A percentile compares a stretch with the other conserved stretches of the same genome.
phyloP scores from a whole-genome alignment of 2,888 invertebrate genomes.

The Capitulum mitella region DNA sequence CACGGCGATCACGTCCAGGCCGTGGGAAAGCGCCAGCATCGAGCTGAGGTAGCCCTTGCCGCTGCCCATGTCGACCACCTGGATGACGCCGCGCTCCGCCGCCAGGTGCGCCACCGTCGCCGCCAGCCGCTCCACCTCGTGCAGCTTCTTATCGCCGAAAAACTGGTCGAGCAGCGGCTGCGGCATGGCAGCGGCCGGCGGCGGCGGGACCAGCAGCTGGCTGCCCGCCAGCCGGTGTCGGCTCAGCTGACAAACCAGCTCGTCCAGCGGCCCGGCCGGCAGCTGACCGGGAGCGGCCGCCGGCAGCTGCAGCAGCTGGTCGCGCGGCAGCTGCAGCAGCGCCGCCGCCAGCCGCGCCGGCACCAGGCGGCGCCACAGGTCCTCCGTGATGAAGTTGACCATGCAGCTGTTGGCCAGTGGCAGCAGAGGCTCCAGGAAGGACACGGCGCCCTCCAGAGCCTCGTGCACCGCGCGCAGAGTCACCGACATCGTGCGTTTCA shows the following conservation, averaged over 20 bases:
- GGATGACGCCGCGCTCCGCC: constrained; percentile 39
- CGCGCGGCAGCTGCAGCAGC: constrained; percentile 14
- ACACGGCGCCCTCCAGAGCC: constrained; percentile 30
- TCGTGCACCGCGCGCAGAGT: constrained; percentile 48
- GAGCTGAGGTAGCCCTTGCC: constrained; percentile 81
- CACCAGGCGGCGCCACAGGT: constrained; percentile 57
- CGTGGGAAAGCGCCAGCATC: constrained; percentile 61
- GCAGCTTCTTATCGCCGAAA: constrained; percentile 60
- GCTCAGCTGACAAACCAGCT: constrained; percentile 10
- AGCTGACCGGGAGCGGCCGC: background rate
- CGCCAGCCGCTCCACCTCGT: constrained; percentile 66
- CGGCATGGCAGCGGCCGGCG: background rate
- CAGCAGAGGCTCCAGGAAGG: constrained; percentile 54
- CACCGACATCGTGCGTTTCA: constrained; percentile 29
- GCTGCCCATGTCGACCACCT: constrained; percentile 76
- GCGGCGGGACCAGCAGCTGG: constrained; percentile 34
- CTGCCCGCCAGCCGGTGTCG: background rate
- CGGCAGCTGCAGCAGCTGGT: constrained; percentile 27
- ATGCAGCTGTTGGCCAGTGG: constrained; percentile 67
- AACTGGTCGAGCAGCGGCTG: constrained; percentile 8
- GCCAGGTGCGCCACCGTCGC: constrained; percentile 53
- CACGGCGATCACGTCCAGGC: constrained; percentile 67
- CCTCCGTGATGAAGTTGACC: constrained; percentile 62
- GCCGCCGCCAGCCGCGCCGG: constrained; percentile 43
- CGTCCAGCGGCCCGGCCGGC: background rate